These are phyloP conservation scores for Parauchenoglanis punctatus DNA, from an alignment of 2,797 vertebrate species.

Conservation along the genomic window DNA sequence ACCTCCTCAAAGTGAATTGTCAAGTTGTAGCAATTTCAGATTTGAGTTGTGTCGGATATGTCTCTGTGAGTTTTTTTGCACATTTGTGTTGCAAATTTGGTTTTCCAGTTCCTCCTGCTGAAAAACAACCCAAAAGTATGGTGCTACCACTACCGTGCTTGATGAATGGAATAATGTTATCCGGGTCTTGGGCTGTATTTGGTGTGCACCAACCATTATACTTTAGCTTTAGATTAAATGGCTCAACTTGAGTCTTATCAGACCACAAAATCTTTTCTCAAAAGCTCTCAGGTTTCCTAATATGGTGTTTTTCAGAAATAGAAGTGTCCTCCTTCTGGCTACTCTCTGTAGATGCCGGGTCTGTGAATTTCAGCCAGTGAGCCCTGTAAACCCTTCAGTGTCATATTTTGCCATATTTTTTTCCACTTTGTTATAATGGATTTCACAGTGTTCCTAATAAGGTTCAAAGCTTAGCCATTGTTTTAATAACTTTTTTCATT, in stretches of 20 bases:
- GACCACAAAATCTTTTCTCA: not conserved
- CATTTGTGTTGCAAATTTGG: not conserved
- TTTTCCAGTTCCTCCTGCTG: not conserved
- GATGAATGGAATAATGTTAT: not conserved
- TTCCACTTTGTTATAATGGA: not conserved
- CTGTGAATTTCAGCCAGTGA: not conserved
- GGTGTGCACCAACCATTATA: not conserved
- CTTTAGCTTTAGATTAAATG: conserved; percentile 6
- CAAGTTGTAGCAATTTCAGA: not conserved
- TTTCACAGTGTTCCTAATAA: not conserved
- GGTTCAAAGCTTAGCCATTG: not conserved
- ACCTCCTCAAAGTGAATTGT: not conserved
- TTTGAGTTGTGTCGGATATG: not conserved
- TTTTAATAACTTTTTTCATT: not conserved
- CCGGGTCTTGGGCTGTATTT: not conserved
- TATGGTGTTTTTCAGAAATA: not conserved
- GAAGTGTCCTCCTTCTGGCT: not conserved
- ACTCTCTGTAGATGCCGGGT: not conserved
- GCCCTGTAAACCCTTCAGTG: not conserved
- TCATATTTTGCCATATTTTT: not conserved
- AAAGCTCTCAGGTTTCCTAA: not conserved
- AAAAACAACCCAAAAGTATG: not conserved
- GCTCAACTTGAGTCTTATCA: not conserved
- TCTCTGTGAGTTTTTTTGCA: not conserved
- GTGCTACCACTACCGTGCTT: not conserved